Conservation (phyloP, 2,797 vertebrate species). For the Cryptoprocta ferox region DNA sequence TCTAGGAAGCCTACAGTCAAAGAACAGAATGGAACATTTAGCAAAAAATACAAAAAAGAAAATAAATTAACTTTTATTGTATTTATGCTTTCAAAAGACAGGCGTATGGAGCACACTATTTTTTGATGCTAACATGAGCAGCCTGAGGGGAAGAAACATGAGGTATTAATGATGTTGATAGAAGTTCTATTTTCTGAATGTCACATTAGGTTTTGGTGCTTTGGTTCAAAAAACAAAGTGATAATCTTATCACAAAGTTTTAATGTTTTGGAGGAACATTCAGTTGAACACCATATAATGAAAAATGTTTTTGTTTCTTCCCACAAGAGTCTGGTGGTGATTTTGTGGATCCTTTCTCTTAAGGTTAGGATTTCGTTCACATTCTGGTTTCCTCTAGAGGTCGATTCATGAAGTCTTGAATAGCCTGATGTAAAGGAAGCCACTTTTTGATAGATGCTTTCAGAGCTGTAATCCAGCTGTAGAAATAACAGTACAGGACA, state of each 20-base stretch:
- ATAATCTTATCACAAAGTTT: neutral
- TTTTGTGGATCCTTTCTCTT: neutral
- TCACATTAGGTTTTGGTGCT: neutral
- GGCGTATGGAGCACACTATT: neutral
- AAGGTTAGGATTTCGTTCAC: conserved; percentile 82
- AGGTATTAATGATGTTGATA: neutral
- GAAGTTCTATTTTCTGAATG: neutral
- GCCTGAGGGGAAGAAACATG: neutral
- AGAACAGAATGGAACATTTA: neutral
- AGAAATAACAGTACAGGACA: conserved; percentile 68
- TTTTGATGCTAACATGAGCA: neutral
- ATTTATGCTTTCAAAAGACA: conserved; percentile 29
- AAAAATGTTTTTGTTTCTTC: conserved; percentile 47
- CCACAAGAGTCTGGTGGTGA: neutral
- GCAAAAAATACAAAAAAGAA: conserved; percentile 24
- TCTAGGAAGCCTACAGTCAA: neutral
- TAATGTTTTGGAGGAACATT: neutral
- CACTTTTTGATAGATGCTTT: conserved; percentile 93
- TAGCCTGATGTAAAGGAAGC: conserved; percentile 92
- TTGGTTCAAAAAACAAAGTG: conserved; percentile 23
- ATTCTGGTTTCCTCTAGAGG: conserved; percentile 93
- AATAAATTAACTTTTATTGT: conserved; percentile 47
- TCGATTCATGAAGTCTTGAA: conserved; percentile 92
- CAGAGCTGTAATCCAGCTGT: conserved; percentile 93
- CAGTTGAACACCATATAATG: conserved; percentile 11